Percentiles rank a stretch among this genome's conserved stretches.
phyloP scores from a whole-genome alignment of 1,140 invertebrate species.

The Vollenhovia emeryi region DNA sequence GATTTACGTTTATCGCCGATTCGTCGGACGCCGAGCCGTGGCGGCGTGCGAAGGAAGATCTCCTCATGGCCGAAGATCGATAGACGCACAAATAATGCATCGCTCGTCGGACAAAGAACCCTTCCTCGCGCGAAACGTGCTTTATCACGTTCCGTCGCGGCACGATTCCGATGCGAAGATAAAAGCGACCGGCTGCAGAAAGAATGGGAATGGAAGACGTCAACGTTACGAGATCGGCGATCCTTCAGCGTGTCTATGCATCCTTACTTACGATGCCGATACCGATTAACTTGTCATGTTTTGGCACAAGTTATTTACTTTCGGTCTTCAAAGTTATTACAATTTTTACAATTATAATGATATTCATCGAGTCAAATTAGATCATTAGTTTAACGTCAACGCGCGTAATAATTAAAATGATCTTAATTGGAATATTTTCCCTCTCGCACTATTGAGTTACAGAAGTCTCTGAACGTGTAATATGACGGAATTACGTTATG shows the following conservation, averaged over 20 bases:
- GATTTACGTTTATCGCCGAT: conserved; percentile 60
- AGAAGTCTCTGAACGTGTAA: not conserved
- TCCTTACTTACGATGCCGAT: not conserved
- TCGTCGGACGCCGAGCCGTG: conserved; percentile 31
- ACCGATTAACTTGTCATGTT: not conserved
- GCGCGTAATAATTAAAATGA: not conserved
- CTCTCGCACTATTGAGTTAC: not conserved
- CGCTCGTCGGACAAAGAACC: conserved; percentile 60
- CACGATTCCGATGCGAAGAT: conserved; percentile 57
- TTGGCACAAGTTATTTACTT: not conserved
- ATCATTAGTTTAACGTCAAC: not conserved
- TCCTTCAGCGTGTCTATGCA: not conserved
- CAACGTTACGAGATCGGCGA: conserved; percentile 28
- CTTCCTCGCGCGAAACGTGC: conserved; percentile 61
- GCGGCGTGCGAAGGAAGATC: conserved; percentile 3
- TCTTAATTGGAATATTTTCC: not conserved
- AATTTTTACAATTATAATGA: not conserved
- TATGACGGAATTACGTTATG: not conserved
- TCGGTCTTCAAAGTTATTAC: not conserved
- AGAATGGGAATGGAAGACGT: conserved; percentile 42
- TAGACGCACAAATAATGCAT: conserved; percentile 50
- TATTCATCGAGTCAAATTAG: not conserved
- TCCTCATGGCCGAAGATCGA: conserved; percentile 60
- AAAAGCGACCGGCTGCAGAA: conserved; percentile 38
- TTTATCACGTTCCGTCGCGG: conserved; percentile 62